phyloP scores from a whole-genome alignment of 2,888 invertebrate genomes.

The Lamellibrachia satsuma region DNA sequence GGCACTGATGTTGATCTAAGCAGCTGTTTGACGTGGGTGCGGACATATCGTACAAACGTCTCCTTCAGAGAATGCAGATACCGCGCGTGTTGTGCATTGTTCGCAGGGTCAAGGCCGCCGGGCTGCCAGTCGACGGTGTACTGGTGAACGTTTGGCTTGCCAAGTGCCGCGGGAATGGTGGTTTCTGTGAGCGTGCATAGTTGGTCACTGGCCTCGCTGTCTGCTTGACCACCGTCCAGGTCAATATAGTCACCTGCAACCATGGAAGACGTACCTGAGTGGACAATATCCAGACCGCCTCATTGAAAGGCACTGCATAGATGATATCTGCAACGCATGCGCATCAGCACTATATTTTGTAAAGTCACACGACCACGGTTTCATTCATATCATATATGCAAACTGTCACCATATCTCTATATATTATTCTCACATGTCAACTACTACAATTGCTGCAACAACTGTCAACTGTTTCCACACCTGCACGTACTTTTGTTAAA shows the following conservation, averaged over 20 bases:
- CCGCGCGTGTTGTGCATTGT: not conserved
- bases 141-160: not conserved
- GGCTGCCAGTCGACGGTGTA: not conserved
- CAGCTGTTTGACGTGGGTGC: not conserved
- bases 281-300: too few relatives aligned
- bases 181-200: not conserved
- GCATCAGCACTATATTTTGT: too few relatives aligned
- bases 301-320: too few relatives aligned
- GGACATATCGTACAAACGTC: not conserved
- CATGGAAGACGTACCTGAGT: not conserved
- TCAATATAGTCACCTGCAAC: not conserved
- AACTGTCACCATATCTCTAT: too few relatives aligned
- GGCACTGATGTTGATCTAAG: not conserved
- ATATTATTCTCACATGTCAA: too few relatives aligned
- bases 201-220: not conserved
- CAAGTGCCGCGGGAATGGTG: not conserved
- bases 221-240: not conserved
- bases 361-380: too few relatives aligned
- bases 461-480: too few relatives aligned
- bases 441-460: too few relatives aligned
- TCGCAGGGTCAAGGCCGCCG: slow-evolving; percentile 6
- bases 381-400: too few relatives aligned
- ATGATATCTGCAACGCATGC: too few relatives aligned
- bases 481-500: too few relatives aligned
- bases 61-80: not conserved